Evolutionary conservation across 2,888 invertebrate genomes (phyloP), one percentile per base, ranked within the genome.

Genomic region (Agrilus mali): DNA sequence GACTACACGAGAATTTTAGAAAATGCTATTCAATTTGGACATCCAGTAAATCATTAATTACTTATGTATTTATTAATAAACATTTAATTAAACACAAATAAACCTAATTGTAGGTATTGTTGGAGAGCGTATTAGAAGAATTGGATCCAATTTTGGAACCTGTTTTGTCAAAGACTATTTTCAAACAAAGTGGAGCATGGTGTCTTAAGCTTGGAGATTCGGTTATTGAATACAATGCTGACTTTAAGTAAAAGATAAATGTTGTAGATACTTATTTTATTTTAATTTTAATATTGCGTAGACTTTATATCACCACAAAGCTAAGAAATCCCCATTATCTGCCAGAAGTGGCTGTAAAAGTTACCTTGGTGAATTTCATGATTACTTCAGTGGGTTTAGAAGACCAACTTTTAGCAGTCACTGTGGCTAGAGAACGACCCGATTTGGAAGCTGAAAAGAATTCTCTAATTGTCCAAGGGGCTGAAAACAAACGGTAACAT

Each of bases 261-360:
- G 20, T 14, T 12, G 16, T 31, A n/a, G n/a, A n/a, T n/a, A 39
- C 7, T 35, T 33, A 37, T 59, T 65, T 49, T 39, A 13, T 13
- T 37, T 15, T 20, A 3, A 16, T 22, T 44, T 47, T 33, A 16
- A 40, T 46, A 33, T 37, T 20, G n/a, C 20, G 15, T 55, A 86
- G 90, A 55, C 76, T 96, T 48, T 95, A 92, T 62, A 88, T 96
- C 53, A 93, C 93, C 14, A 94, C 95, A 2, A 94, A 93, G 61
- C 67, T 93, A 37, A 74, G 89, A 16, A 95, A 94, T 69, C 95
- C 95, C 0, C 94, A 94, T 66, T 95, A 93, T 61, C 65, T 93
- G 42, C 94, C 95, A 0, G 95, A 96, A 69, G 80, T 93, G 6
- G 86, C 93, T 1, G 92, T 92, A 0, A 90, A 94, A 63, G 85